Evolutionary conservation across 2,888 invertebrate species (phyloP), one percentile per base, ranked within the genome.

Genomic region (Trichacis sp.): DNA sequence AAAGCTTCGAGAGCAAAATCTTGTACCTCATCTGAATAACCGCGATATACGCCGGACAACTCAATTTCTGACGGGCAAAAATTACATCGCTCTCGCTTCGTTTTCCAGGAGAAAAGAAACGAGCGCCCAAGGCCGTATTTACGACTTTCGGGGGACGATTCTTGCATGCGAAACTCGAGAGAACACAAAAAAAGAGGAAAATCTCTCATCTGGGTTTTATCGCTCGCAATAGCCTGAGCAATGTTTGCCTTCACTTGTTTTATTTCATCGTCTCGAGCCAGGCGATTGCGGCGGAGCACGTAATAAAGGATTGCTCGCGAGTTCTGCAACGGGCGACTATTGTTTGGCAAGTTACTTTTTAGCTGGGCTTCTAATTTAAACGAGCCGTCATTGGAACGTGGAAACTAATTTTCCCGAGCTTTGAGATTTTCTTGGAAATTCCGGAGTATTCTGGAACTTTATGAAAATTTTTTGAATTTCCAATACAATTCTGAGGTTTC

Each of bases 291-390:
- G 17, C n/a, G 19, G 49, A 48, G 48, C 30, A 53, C 46, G 42
- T 33, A 59, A 53, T 53, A 59, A 53, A 48, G 59, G 42, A 42
- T 59, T 59, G 48, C 45, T 58, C 14, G 24, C 20, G 19, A 51
- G 51, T 59, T 38, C 18, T n/a, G 29, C 58, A 20, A 59, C 46
- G 47, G 45, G 48, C 17, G 40, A 42, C 43, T 46, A 51, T 14
- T 19, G 42, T 48, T 48, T 6, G 38, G 12, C 5, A 36, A 53
- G 48, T 29, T 24, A 24, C 24, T 24, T 24, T 24, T 24, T 24
- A 36, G 36, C 14, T 11, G 36, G 5, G 36, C 3, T 36, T 36
- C n/a, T 11, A 12, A 36, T 36, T 36, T 11, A 4, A 36, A 36
- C 36, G 3, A n/a, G 5, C 36, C 3, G 11, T 12, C n/a, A 11